Percentiles rank a stretch among this genome's conserved stretches.
These are phyloP conservation scores for Venusia cambrica DNA, from an alignment of 2,888 invertebrate genomes.

Conservation along the genomic window DNA sequence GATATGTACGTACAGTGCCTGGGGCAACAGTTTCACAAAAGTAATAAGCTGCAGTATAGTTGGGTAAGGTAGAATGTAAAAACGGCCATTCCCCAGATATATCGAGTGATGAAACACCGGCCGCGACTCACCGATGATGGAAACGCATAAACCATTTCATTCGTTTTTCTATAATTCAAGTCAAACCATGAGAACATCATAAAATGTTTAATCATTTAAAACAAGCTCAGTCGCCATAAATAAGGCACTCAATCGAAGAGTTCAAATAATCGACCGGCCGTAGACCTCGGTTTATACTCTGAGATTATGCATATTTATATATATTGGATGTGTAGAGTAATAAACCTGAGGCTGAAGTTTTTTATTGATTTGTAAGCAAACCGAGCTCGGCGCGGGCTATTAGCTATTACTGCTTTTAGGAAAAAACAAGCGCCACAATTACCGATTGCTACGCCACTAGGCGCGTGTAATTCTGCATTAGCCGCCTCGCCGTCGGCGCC, in stretches of 20 bases:
- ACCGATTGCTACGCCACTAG: constrained; percentile 30
- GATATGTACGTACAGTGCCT: too few species aligned
- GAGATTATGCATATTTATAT: constrained; percentile 29
- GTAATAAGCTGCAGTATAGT: too few species aligned
- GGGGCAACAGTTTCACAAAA: too few species aligned
- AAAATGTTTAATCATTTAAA: constrained; percentile 35
- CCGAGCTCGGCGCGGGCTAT: constrained; percentile 18
- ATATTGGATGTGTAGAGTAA: constrained; percentile 29
- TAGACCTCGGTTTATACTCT: constrained; percentile 30
- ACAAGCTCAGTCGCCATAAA: constrained; percentile 35
- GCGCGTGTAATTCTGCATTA: constrained; percentile 24
- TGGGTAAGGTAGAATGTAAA: too few species aligned
- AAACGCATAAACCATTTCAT: constrained; percentile 31
- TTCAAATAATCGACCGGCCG: constrained; percentile 32
- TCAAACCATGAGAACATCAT: constrained; percentile 30
- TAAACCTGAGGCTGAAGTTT: constrained; percentile 30
- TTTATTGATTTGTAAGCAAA: constrained; percentile 31
- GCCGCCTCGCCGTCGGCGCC: constrained; percentile 6
- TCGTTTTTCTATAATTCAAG: constrained; percentile 31
- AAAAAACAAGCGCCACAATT: constrained; percentile 35
- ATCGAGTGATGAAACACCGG: constrained; percentile 3
- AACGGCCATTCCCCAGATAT: too few species aligned
- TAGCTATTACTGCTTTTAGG: constrained; percentile 24
- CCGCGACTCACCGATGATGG: constrained; percentile 10
- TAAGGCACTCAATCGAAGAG: constrained; percentile 33